Evolutionary conservation across 2,797 vertebrate genomes (phyloP), one percentile per base, ranked within the genome.

Genomic region (Coilia nasus): DNA sequence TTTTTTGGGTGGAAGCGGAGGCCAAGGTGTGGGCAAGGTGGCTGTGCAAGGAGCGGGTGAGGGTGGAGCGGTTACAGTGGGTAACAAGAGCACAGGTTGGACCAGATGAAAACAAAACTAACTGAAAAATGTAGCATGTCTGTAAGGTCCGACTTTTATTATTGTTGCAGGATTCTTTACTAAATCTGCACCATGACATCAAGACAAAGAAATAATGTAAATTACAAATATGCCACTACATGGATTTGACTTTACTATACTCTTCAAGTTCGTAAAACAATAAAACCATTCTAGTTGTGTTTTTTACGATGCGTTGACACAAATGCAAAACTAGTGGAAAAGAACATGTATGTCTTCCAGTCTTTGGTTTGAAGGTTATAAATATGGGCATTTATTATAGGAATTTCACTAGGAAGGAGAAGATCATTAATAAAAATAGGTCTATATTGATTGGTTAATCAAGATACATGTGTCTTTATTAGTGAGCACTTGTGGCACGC

Each of bases 101-200:
- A 78, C 7, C 71, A 44, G 35, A 78, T 78, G 35, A n/a, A 60
- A n/a, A n/a, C 44, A 78, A 78, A 78, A 19, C 35, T 41, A 71
- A 23, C 9, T 60, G 21, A 6, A 3, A 31, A 3, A 67, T 28
- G 28, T 15, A 31, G 35, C 14, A 15, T 19, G 19, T 21, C 15
- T 78, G 71, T 1, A 21, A 17, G 35, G 25, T 17, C 31, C 71
- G 6, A 75, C 71, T 78, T 78, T 0, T 17, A 41, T 35, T 21
- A 78, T 35, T 71, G 31, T 41, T 78, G 31, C 21, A 78, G 71
- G 35, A 41, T 41, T 78, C 35, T 21, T 41, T 35, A 44, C 35
- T 35, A 6, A 1, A 15, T 44, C 71, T 78, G 71, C 0, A 15
- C 15, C 17, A 78, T 78, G 17, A 7, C 0, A 19, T 78, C 35